Conservation (phyloP, 1,140 invertebrate genomes). For the Ceratosolen solmsi region DNA sequence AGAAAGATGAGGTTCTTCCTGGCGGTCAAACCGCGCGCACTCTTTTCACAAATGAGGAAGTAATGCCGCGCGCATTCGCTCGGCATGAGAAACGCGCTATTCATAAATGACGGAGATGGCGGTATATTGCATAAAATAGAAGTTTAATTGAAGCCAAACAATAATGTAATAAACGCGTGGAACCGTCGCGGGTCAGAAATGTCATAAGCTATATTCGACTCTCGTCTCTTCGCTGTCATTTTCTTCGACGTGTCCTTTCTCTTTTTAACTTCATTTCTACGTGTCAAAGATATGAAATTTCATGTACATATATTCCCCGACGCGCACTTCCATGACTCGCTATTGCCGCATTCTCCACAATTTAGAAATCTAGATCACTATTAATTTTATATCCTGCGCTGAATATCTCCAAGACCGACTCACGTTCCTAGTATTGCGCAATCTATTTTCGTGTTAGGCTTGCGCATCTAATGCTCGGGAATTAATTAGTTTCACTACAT, state of each 20-base stretch:
- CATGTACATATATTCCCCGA: slow-evolving; percentile 60
- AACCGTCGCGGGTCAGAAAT: slow-evolving; percentile 67
- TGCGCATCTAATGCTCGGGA: slow-evolving; percentile 35
- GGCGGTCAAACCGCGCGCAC: background rate
- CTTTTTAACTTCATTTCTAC: slow-evolving; percentile 49
- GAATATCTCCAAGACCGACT: slow-evolving; percentile 50
- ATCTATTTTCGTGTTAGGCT: slow-evolving; percentile 39
- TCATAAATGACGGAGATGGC: slow-evolving; percentile 61
- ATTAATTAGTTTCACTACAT: slow-evolving; percentile 48
- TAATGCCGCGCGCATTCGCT: slow-evolving; percentile 24
- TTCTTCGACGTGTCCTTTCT: slow-evolving; percentile 42
- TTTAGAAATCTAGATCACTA: slow-evolving; percentile 73
- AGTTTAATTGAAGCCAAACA: slow-evolving; percentile 73
- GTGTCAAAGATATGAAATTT: slow-evolving; percentile 70
- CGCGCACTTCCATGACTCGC: slow-evolving; percentile 67
- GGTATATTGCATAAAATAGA: slow-evolving; percentile 67
- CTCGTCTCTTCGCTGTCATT: slow-evolving; percentile 48
- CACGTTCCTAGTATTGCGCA: slow-evolving; percentile 14
- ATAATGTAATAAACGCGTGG: slow-evolving; percentile 68
- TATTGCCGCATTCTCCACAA: slow-evolving; percentile 71
- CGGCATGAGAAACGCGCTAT: slow-evolving; percentile 60
- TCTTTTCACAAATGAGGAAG: slow-evolving; percentile 59
- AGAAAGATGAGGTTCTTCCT: background rate
- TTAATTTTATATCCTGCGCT: slow-evolving; percentile 70
- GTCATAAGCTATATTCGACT: slow-evolving; percentile 60